Evolutionary conservation across 2,888 invertebrate species (phyloP), one percentile per base, ranked within the genome.

Genomic region (Trilocha varians): DNA sequence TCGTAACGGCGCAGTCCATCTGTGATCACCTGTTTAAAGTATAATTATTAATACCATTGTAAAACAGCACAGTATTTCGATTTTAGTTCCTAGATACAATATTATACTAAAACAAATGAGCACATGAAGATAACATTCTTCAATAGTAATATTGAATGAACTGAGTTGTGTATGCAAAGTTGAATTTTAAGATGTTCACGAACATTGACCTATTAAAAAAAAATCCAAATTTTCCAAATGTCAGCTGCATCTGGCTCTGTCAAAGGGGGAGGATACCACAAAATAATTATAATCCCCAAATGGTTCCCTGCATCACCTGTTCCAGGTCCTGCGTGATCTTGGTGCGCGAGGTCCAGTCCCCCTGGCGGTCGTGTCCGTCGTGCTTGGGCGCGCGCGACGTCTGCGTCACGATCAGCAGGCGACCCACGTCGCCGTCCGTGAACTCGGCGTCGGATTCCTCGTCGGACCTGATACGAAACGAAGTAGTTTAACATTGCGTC

Each of bases 1-100:
- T 99, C 99, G 59, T 99, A 99, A 60, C 96, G 94, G 65, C 91
- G 92, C 14, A 99, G 88, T n/a, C 99, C 99, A 73, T 99, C 97
- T 57, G 98, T 97, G 57, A 99, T 99, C 35, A 95, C 93, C 83
- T 85, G 65, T 0, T 40, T 53, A 51, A 1, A 43, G 39, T 39
- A 16, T 33, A 37, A 17, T n/a, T 18, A 38, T 38, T 3, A 34
- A 6, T 17, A 37, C 3, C 13, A 15, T n/a, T 33, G 5, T 6
- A 16, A 32, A 16, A 15, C 9, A 14, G 13, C 17, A 13, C 15
- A 35, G n/a, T n/a, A n/a, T n/a, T n/a, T n/a, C n/a, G n/a, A n/a
- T n/a, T n/a, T n/a, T n/a, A n/a, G n/a, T n/a, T n/a, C n/a, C n/a
- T n/a, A n/a, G n/a, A n/a, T n/a, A n/a, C n/a, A n/a, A n/a, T n/a